Evolutionary conservation across 1,140 invertebrate genomes (phyloP).

Genomic region (Dendroctonus ponderosae): DNA sequence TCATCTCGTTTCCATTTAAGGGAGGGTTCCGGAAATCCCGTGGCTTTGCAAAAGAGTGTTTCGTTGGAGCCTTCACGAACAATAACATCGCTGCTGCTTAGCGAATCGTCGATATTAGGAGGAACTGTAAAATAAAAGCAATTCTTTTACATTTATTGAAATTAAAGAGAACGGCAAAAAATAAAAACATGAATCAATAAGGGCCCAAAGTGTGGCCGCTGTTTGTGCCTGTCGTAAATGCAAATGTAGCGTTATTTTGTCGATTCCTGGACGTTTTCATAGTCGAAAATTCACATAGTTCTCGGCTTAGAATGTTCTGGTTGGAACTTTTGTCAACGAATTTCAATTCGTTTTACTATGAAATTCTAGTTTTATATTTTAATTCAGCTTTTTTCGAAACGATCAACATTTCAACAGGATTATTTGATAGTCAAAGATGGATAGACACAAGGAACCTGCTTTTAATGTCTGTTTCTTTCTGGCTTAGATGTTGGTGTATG

Average conservation of each 20-base stretch:
- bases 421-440: no score
- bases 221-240: slow-evolving; percentile 23
- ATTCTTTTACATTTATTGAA: background rate
- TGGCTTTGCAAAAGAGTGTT: slow-evolving; percentile 81
- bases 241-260: slow-evolving; percentile 17
- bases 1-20: slow-evolving; percentile 92
- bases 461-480: no score
- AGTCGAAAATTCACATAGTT: no score
- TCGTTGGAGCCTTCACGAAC: slow-evolving; percentile 88
- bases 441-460: no score
- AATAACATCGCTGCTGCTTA: slow-evolving; percentile 87
- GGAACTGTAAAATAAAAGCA: slow-evolving; percentile 67
- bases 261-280: slow-evolving; percentile 16
- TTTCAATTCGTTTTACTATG: no score
- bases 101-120: slow-evolving; percentile 85
- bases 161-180: background rate
- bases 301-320: no score
- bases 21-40: slow-evolving; percentile 81
- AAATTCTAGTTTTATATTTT: no score
- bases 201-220: slow-evolving; percentile 13
- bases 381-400: no score
- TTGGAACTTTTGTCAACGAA: no score
- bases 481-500: no score
- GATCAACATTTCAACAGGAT: no score
- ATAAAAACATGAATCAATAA: slow-evolving; percentile 3